These are phyloP conservation scores for Parapristionchus giblindavisi DNA, from an alignment of 2,888 invertebrate species.

Conservation along the genomic window DNA sequence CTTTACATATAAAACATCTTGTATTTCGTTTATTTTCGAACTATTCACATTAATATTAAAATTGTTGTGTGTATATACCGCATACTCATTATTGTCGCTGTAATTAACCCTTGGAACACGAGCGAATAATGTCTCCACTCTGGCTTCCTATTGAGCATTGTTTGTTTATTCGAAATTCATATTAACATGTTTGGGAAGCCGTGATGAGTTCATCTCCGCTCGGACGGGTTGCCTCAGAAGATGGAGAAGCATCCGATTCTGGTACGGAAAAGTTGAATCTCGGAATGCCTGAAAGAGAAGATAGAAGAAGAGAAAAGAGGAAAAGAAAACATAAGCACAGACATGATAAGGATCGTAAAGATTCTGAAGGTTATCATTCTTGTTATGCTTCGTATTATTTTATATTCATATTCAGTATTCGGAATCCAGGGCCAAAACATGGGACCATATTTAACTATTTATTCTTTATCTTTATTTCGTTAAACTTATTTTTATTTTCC, in stretches of 20 bases:
- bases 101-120: too few relatives aligned
- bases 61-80: too few relatives aligned
- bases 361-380: conserved; percentile 38
- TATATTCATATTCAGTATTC: too few relatives aligned
- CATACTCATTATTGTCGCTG: too few relatives aligned
- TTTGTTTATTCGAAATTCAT: neutral
- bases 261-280: neutral
- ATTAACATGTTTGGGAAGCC: neutral
- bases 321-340: conserved; percentile 36
- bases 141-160: neutral
- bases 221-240: conserved; percentile 13
- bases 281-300: conserved; percentile 4
- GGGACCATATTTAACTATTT: too few relatives aligned
- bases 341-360: conserved; percentile 28
- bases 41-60: too few relatives aligned
- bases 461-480: neutral
- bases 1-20: too few relatives aligned
- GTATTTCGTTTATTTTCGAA: too few relatives aligned
- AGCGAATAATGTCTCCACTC: too few relatives aligned
- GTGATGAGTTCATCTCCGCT: conserved; percentile 35
- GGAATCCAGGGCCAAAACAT: too few relatives aligned
- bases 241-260: conserved; percentile 37
- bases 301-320: conserved; percentile 34
- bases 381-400: too few relatives aligned
- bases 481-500: neutral